These are phyloP conservation scores for Anas bahamensis DNA, from an alignment of 2,797 vertebrate genomes.

Conservation along the genomic window DNA sequence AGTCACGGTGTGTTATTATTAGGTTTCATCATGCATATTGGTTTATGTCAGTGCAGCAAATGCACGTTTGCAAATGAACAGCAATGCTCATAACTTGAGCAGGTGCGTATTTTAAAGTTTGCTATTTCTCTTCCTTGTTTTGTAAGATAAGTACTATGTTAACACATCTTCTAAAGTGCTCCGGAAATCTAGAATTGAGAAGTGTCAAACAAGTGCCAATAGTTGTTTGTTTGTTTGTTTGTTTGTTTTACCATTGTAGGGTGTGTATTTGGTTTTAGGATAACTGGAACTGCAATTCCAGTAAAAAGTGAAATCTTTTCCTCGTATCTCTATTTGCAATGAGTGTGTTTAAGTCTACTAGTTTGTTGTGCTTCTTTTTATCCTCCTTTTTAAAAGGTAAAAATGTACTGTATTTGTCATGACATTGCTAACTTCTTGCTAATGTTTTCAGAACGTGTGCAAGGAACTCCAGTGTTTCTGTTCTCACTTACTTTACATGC, in stretches of 20 bases:
- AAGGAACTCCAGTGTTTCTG: background rate
- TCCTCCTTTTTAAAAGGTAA: background rate
- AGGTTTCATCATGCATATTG: background rate
- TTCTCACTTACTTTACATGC: background rate
- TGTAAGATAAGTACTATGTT: background rate
- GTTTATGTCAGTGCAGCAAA: background rate
- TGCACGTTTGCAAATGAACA: background rate
- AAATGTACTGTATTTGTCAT: background rate
- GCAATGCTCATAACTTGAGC: background rate
- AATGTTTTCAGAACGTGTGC: background rate
- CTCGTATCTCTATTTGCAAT: background rate
- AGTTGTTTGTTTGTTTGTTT: background rate
- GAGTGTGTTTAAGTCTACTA: too few relatives aligned
- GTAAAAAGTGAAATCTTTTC: background rate
- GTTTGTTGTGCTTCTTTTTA: background rate
- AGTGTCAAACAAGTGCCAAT: background rate
- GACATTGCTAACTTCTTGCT: background rate
- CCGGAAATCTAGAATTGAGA: background rate
- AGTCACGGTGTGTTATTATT: background rate
- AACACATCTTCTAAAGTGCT: background rate
- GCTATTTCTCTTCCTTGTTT: background rate
- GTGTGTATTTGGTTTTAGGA: background rate
- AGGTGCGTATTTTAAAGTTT: background rate
- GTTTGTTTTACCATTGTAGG: background rate
- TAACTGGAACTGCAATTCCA: background rate